These are phyloP conservation scores for Conomelus anceps DNA, from an alignment of 2,888 invertebrate species.

Conservation along the genomic window DNA sequence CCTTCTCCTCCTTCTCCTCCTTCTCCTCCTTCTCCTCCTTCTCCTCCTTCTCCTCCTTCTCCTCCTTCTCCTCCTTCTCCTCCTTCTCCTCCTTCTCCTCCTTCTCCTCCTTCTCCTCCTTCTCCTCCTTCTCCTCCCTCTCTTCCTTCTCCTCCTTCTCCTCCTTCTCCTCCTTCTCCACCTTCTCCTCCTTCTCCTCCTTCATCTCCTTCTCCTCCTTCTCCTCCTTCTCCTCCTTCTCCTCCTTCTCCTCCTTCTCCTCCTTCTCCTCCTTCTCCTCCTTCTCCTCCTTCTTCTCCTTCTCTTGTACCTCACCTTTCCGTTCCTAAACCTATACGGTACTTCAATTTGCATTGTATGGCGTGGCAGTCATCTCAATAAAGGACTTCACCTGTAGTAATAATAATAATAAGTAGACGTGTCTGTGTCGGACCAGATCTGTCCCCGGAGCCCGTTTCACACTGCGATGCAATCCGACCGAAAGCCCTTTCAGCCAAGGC, in stretches of 20 bases:
- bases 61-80: neutral
- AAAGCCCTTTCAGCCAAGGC: too few relatives aligned
- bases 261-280: neutral
- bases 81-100: neutral
- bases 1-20: neutral
- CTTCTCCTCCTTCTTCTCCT: neutral
- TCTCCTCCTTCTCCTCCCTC: neutral
- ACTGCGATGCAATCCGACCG: too few relatives aligned
- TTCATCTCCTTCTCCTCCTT: neutral
- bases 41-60: neutral
- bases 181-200: neutral
- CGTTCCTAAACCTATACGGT: too few relatives aligned
- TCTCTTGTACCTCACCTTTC: neutral
- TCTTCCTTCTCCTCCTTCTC: neutral
- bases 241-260: neutral
- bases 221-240: neutral
- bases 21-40: neutral
- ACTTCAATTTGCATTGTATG: too few relatives aligned
- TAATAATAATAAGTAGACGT: too few relatives aligned
- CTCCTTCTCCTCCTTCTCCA: neutral
- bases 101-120: neutral
- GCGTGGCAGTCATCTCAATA: too few relatives aligned
- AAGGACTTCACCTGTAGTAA: too few relatives aligned
- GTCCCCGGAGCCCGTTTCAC: too few relatives aligned
- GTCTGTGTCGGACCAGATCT: too few relatives aligned